A percentile compares a stretch with the other conserved stretches of the same genome.
Conservation (phyloP, 2,888 invertebrate species). For the Exephanes ischioxanthus region DNA sequence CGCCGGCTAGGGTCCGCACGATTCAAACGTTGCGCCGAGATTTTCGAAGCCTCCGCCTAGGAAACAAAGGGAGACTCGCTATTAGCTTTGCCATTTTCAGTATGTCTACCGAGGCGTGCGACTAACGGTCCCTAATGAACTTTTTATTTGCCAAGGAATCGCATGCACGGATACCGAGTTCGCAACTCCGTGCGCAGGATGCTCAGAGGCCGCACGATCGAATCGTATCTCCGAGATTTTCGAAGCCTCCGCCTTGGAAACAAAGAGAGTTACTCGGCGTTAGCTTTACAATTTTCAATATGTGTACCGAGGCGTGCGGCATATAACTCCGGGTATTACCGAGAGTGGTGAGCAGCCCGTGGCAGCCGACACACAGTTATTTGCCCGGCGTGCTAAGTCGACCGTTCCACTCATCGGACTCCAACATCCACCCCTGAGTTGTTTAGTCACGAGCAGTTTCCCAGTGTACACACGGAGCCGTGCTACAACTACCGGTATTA, state of each 20-base stretch:
- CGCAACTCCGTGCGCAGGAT: no score
- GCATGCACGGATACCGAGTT: no score
- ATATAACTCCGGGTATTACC: conserved; percentile 51
- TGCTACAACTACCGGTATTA: conserved; percentile 56
- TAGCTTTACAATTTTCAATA: conserved; percentile 27
- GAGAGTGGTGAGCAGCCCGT: conserved; percentile 32
- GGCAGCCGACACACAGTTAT: conserved; percentile 57
- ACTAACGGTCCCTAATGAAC: no score
- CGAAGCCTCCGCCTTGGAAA: neutral
- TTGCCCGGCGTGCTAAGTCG: conserved; percentile 58
- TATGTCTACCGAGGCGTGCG: neutral
- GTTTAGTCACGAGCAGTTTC: conserved; percentile 64
- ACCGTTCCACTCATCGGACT: conserved; percentile 58
- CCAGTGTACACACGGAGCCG: conserved; percentile 35
- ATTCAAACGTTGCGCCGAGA: conserved; percentile 39
- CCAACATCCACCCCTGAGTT: conserved; percentile 53
- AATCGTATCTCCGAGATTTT: no score
- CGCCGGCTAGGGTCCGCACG: neutral
- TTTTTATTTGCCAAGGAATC: no score
- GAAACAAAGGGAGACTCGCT: conserved; percentile 32
- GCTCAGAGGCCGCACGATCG: no score
- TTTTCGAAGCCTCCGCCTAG: conserved; percentile 13
- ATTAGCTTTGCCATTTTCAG: conserved; percentile 22
- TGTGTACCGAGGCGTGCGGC: conserved; percentile 14
- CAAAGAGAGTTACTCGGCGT: conserved; percentile 21